Conservation (phyloP, 2,797 vertebrate species). For the Pseudochirops cupreus region DNA sequence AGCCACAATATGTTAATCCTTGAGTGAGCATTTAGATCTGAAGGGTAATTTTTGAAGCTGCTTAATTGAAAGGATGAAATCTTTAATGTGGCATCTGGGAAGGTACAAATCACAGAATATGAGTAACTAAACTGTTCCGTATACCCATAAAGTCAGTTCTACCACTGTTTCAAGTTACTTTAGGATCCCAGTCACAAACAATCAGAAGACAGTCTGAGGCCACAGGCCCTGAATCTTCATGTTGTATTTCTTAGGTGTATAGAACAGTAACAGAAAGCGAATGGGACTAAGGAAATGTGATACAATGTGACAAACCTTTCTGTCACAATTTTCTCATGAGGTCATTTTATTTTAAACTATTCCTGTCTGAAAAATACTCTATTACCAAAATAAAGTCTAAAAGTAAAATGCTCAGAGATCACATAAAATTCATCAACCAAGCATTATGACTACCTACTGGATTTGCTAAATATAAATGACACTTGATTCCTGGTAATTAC, state of each 20-base stretch:
- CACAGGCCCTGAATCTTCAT: background rate
- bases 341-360: constrained; percentile 24
- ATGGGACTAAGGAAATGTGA: background rate
- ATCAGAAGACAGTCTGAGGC: background rate
- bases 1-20: background rate
- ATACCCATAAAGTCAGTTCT: background rate
- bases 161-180: background rate
- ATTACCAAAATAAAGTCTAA: constrained; percentile 40
- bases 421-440: constrained; percentile 46
- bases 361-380: constrained; percentile 2
- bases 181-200: background rate
- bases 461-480: constrained; percentile 51
- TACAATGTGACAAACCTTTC: constrained; percentile 38
- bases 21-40: background rate
- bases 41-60: background rate
- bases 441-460: constrained; percentile 24
- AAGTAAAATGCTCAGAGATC: constrained; percentile 41
- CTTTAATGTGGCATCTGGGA: background rate
- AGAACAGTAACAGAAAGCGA: background rate
- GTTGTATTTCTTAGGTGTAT: background rate
- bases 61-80: background rate
- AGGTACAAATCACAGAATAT: background rate
- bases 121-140: constrained; percentile 7
- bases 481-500: constrained; percentile 24
- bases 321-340: constrained; percentile 39